Evolutionary conservation across 2,797 vertebrate genomes (phyloP).

Genomic region (Sebastes melanostomus): DNA sequence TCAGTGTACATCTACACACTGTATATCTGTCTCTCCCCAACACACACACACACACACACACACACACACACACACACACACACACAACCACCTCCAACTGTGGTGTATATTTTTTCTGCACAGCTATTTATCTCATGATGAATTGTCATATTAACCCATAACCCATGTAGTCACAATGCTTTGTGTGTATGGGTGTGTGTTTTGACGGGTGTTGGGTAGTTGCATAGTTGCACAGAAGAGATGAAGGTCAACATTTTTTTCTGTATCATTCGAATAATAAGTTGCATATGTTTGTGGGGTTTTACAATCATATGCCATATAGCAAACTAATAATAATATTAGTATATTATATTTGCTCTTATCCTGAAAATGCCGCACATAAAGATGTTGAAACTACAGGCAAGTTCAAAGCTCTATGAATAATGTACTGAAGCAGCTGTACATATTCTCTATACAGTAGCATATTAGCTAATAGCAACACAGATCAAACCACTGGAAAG

Average conservation of each 20-base stretch:
- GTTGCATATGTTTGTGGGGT: background rate
- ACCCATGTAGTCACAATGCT: background rate
- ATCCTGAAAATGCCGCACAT: background rate
- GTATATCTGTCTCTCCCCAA: conserved; percentile 12
- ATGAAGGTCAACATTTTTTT: no score
- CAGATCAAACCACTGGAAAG: background rate
- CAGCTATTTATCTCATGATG: conserved; percentile 24
- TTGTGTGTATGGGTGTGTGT: background rate
- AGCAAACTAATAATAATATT: background rate
- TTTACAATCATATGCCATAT: background rate
- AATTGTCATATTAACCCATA: conserved; percentile 35
- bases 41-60: background rate
- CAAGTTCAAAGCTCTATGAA: background rate
- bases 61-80: no score
- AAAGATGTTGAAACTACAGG: background rate
- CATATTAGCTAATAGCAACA: background rate
- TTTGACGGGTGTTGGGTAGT: no score
- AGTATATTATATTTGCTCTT: background rate
- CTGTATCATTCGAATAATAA: background rate
- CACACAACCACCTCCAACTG: background rate
- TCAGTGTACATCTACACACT: conserved; percentile 8
- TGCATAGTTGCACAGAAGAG: no score
- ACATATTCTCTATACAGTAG: background rate
- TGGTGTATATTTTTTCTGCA: conserved; percentile 2
- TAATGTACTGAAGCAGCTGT: background rate